Conservation (phyloP, 1,140 invertebrate genomes). For the Papilio helenus region DNA sequence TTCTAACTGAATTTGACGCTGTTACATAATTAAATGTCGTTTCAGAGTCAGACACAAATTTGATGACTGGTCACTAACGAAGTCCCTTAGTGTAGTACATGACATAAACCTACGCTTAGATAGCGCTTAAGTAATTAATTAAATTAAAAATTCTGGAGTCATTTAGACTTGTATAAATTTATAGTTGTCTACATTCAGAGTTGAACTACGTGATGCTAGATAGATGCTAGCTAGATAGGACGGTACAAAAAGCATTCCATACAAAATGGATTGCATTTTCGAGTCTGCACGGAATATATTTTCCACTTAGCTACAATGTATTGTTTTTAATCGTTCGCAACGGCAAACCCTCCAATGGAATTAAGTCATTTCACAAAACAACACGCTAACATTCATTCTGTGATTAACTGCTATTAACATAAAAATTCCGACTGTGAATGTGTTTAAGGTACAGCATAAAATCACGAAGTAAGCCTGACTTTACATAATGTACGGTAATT, state of each 20-base stretch:
- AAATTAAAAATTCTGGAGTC: background rate
- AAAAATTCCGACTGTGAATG: conserved; percentile 38
- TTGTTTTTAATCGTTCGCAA: conserved; percentile 40
- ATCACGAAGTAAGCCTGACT: conserved; percentile 29
- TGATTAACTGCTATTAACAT: conserved; percentile 39
- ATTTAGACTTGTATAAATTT: background rate
- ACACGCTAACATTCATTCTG: conserved; percentile 42
- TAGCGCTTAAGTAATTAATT: no score
- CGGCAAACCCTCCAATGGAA: conserved; percentile 37
- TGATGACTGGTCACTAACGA: no score
- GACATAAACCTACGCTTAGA: no score
- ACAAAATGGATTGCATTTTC: conserved; percentile 10
- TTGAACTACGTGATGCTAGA: background rate
- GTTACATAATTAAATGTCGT: no score
- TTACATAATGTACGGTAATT: conserved; percentile 37
- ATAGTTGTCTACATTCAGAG: background rate
- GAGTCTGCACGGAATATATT: conserved; percentile 16
- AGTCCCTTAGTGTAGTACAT: no score
- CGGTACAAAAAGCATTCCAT: conserved; percentile 24
- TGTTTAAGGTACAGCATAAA: conserved; percentile 36
- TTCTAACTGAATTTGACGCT: no score
- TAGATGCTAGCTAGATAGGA: background rate
- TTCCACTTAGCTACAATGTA: conserved; percentile 18
- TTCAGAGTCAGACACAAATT: no score
- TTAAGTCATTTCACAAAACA: conserved; percentile 46